Evolutionary conservation across 2,888 invertebrate species (phyloP).

Genomic region (Phasia obesa): DNA sequence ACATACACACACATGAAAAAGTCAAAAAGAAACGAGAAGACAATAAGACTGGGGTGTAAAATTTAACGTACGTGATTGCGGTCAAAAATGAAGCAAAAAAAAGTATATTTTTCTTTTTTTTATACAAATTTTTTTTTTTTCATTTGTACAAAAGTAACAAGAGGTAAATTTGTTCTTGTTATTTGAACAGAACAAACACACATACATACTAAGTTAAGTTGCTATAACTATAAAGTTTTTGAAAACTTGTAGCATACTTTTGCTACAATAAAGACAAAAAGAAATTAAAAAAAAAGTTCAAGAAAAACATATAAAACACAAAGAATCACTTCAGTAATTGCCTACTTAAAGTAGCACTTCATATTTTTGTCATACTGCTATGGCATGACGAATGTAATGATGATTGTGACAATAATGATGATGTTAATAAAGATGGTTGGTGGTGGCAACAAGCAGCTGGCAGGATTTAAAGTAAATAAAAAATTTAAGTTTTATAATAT

Average conservation of each 20-base stretch:
- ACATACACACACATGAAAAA: conserved; percentile 30
- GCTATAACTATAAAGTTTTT: conserved; percentile 32
- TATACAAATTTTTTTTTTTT: conserved; percentile 29
- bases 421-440: neutral
- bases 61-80: conserved; percentile 69
- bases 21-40: conserved; percentile 35
- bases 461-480: conserved; percentile 62
- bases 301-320: neutral
- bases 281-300: neutral
- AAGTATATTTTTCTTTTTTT: neutral
- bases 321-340: conserved; percentile 59
- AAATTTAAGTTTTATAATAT: conserved; percentile 54
- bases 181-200: neutral
- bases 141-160: conserved; percentile 33
- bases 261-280: conserved; percentile 12
- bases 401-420: conserved; percentile 27
- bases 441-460: conserved; percentile 26
- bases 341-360: conserved; percentile 63
- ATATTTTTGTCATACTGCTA: conserved; percentile 49
- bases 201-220: neutral
- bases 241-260: conserved; percentile 21
- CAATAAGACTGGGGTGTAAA: conserved; percentile 59
- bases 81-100: conserved; percentile 46
- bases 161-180: conserved; percentile 26
- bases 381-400: conserved; percentile 32